These are phyloP conservation scores for Podarcis cretensis DNA, from an alignment of 2,113 vertebrate species.

Conservation along the genomic window DNA sequence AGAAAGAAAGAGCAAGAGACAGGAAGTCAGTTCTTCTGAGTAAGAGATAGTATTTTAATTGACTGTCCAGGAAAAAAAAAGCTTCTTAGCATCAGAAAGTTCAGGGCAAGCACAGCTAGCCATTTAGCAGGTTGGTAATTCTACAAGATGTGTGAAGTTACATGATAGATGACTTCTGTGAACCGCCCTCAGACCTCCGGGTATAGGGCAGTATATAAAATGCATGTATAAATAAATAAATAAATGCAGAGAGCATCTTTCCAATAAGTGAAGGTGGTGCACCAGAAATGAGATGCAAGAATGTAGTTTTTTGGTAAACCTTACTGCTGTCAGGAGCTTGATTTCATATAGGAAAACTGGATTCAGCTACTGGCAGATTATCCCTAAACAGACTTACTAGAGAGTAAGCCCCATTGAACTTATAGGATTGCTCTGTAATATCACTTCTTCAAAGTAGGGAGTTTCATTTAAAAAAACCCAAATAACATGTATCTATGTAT, in stretches of 20 bases:
- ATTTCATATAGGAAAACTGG: background rate
- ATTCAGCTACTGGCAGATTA: too few species aligned
- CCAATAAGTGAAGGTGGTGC: background rate
- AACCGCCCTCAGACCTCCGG: too few species aligned
- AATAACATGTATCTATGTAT: too few species aligned
- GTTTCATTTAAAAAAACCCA: too few species aligned
- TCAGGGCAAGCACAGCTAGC: background rate
- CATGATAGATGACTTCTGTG: background rate
- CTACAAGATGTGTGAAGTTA: background rate
- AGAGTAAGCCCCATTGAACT: too few species aligned
- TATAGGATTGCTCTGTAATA: too few species aligned
- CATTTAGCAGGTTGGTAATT: background rate
- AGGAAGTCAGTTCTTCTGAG: conserved; percentile 31
- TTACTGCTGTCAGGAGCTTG: background rate
- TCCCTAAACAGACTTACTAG: too few species aligned
- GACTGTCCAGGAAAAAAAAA: too few species aligned
- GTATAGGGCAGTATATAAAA: too few species aligned
- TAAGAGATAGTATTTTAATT: conserved; percentile 6
- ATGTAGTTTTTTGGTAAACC: background rate
- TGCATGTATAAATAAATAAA: background rate
- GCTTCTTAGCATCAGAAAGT: background rate
- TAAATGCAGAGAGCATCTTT: background rate
- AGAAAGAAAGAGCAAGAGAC: conserved; percentile 39
- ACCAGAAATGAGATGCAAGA: background rate
- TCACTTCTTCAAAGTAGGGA: too few species aligned